Evolutionary conservation across 2,113 vertebrate genomes (phyloP).

Genomic region (Gavialis gangeticus): DNA sequence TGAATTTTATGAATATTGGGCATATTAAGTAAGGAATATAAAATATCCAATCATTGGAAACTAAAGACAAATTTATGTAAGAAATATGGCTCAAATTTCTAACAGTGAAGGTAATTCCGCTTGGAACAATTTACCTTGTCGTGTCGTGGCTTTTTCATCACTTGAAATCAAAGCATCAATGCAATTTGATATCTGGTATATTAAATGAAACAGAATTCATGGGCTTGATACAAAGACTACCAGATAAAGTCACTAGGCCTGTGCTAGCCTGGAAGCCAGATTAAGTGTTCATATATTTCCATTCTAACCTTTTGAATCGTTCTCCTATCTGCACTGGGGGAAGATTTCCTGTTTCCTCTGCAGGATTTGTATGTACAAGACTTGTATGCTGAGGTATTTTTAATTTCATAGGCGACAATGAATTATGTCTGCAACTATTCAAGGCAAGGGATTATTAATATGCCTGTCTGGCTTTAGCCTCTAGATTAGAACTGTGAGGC

Average conservation of each 20-base stretch:
- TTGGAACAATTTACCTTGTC: not conserved
- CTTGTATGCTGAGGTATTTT: not conserved
- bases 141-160: not conserved
- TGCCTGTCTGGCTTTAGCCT: not conserved
- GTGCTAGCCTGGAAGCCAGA: no score
- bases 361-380: not conserved
- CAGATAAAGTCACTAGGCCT: not conserved
- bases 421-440: not conserved
- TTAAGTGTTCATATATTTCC: not conserved
- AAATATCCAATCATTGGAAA: not conserved
- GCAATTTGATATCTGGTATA: not conserved
- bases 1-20: not conserved
- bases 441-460: fast-evolving
- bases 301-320: not conserved
- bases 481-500: no score
- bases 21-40: not conserved
- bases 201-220: not conserved
- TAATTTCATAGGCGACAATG: not conserved
- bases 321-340: not conserved
- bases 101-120: not conserved
- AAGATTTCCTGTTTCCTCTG: not conserved
- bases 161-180: not conserved
- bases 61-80: not conserved
- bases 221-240: not conserved
- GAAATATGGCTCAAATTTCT: not conserved